These are phyloP conservation scores for Halichondria panicea DNA, from an alignment of 37 sponge, comb jelly and placozoan species.

Conservation along the genomic window DNA sequence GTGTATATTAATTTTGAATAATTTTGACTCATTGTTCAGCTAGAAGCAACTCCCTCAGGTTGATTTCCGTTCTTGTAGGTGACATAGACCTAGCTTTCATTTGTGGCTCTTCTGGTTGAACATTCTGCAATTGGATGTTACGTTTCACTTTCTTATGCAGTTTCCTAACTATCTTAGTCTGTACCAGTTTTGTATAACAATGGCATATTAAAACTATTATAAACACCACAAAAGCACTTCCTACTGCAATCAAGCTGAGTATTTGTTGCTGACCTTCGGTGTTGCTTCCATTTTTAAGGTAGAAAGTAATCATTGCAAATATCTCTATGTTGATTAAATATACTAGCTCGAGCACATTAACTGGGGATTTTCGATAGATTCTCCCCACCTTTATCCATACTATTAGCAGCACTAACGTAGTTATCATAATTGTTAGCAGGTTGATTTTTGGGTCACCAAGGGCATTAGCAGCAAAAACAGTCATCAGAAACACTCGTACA, in stretches of 20 bases:
- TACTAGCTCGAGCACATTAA: neutral
- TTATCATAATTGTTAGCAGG: neutral
- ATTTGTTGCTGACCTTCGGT: neutral
- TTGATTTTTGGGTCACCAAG: neutral
- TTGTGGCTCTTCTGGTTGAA: too few species aligned
- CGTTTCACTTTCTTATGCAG: too few species aligned
- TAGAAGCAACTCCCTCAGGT: too few species aligned
- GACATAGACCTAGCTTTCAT: too few species aligned
- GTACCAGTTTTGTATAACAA: too few species aligned
- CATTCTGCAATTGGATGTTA: too few species aligned
- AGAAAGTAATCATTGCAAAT: neutral
- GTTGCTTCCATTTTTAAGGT: neutral
- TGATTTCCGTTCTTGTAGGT: too few species aligned
- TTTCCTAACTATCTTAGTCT: too few species aligned
- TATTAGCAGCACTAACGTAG: neutral
- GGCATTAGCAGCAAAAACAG: neutral
- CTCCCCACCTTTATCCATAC: neutral
- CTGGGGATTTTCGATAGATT: neutral
- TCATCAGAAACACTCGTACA: neutral
- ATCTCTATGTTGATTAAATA: slow-evolving; percentile 1
- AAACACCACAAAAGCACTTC: slow-evolving; percentile 1
- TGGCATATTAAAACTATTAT: too few species aligned
- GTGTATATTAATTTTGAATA: too few species aligned
- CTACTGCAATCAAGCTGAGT: neutral
- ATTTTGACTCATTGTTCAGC: too few species aligned